These are phyloP conservation scores for Sinodicranocentrus sp. DNA, from an alignment of 2,888 invertebrate genomes.

Conservation along the genomic window DNA sequence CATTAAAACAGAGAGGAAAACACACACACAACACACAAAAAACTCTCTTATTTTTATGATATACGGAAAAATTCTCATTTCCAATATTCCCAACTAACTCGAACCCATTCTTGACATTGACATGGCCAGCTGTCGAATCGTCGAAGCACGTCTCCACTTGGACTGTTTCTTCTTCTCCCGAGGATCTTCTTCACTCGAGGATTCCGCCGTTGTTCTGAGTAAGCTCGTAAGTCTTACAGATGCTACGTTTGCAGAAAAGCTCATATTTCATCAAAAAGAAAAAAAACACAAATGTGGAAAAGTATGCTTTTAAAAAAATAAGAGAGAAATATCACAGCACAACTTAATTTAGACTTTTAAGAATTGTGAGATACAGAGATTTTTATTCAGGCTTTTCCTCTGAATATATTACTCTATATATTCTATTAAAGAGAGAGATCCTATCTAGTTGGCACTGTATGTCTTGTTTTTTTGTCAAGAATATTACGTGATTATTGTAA, in stretches of 20 bases:
- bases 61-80: too few species aligned
- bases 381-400: too few species aligned
- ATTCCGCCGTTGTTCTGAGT: slow-evolving; percentile 22
- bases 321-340: too few species aligned
- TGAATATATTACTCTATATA: too few species aligned
- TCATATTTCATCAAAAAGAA: slow-evolving; percentile 38
- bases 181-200: slow-evolving; percentile 21
- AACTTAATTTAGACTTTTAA: too few species aligned
- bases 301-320: too few species aligned
- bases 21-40: not conserved
- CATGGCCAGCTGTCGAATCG: slow-evolving; percentile 55
- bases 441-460: too few species aligned
- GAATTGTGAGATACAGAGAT: too few species aligned
- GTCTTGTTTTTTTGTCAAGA: too few species aligned
- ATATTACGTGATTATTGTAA: too few species aligned
- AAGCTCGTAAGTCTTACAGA: slow-evolving; percentile 32
- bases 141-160: slow-evolving; percentile 49
- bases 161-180: slow-evolving; percentile 43
- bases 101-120: slow-evolving; percentile 57
- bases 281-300: too few species aligned
- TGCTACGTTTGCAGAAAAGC: slow-evolving; percentile 35
- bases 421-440: too few species aligned
- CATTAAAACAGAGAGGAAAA: slow-evolving; percentile 12
- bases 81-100: slow-evolving; percentile 15
- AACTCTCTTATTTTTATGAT: not conserved